These are phyloP conservation scores for Rhinophrynus dorsalis DNA, from an alignment of 2,797 vertebrate species.

Conservation along the genomic window DNA sequence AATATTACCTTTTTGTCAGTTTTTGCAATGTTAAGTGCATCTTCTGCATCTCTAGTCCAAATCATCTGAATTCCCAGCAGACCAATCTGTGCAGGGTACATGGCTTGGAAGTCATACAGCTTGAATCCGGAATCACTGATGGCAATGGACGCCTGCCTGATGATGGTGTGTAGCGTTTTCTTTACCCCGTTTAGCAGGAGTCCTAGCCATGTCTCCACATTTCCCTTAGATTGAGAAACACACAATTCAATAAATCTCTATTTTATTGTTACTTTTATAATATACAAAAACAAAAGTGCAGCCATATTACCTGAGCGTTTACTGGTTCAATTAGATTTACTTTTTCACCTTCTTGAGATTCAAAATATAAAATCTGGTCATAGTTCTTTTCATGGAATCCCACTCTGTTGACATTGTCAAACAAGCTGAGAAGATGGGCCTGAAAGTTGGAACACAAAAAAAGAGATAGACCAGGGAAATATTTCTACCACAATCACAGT, in stretches of 20 bases:
- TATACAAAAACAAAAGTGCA: not conserved
- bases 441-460: constrained; percentile 51
- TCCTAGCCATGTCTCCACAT: constrained; percentile 82
- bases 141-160: constrained; percentile 71
- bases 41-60: constrained; percentile 82
- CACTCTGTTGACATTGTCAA: constrained; percentile 81
- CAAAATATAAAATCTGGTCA: constrained; percentile 78
- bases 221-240: constrained; percentile 69
- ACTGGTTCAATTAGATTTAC: constrained; percentile 73
- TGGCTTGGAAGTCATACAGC: constrained; percentile 75
- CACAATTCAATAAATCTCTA: constrained; percentile 22
- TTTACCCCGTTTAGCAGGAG: constrained; percentile 73
- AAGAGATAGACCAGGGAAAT: not conserved
- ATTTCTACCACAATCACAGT: no score
- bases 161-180: constrained; percentile 77
- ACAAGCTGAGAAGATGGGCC: constrained; percentile 80
- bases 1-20: constrained; percentile 77
- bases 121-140: constrained; percentile 70
- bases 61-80: constrained; percentile 85
- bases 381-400: constrained; percentile 78
- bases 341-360: constrained; percentile 82
- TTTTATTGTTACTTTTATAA: not conserved
- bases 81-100: constrained; percentile 81
- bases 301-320: constrained; percentile 73
- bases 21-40: constrained; percentile 73